These are phyloP conservation scores for Sebastolobus alascanus DNA, from an alignment of 2,797 vertebrate genomes.

Conservation along the genomic window DNA sequence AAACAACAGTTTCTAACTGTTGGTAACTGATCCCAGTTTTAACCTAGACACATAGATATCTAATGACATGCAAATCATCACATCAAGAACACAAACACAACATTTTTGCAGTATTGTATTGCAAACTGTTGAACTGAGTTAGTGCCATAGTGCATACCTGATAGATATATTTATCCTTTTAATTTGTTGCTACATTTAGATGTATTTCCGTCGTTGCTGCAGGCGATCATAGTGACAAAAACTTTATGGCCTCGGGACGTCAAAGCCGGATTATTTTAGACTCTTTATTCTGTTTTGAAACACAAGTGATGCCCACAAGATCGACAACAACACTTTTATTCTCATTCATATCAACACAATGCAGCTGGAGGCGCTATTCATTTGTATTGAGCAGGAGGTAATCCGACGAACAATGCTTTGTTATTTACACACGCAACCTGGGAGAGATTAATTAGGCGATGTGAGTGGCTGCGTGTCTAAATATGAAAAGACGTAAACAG, in stretches of 20 bases:
- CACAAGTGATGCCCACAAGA: background rate
- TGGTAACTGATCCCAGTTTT: background rate
- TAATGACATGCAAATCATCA: background rate
- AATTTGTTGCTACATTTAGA: background rate
- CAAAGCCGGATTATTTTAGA: conserved; percentile 18
- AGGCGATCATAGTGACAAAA: conserved; percentile 16
- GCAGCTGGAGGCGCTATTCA: conserved; percentile 16
- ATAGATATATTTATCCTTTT: too few relatives aligned
- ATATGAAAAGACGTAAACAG: conserved; percentile 51
- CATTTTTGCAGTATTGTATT: background rate
- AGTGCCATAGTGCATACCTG: background rate
- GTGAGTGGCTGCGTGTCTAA: conserved; percentile 38
- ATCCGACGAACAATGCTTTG: conserved; percentile 36
- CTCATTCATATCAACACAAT: conserved; percentile 26
- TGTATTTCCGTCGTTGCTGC: background rate
- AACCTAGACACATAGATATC: background rate
- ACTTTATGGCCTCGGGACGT: background rate
- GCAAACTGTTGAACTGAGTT: background rate
- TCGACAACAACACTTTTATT: background rate
- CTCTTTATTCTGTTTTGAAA: conserved; percentile 18
- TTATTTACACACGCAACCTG: conserved; percentile 53
- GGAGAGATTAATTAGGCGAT: conserved; percentile 62
- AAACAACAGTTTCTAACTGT: background rate
- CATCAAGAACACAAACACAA: background rate
- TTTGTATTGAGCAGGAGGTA: conserved; percentile 23